Percentiles rank a stretch among this genome's conserved stretches.
Conservation (phyloP, 2,113 vertebrate species). For the Eubucco bourcierii region DNA sequence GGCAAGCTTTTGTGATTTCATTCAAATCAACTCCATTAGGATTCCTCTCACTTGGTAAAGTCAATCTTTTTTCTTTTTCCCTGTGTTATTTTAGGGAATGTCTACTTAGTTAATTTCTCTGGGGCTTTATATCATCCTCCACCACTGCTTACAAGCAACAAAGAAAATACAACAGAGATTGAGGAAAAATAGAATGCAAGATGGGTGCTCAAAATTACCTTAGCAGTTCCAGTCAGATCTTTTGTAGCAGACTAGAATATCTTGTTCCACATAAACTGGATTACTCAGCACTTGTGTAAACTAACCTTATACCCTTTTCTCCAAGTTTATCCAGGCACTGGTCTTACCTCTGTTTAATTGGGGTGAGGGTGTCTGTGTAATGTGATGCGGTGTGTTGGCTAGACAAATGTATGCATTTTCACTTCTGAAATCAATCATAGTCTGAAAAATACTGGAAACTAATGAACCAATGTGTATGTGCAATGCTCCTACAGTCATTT, state of each 20-base stretch:
- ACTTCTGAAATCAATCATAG: constrained; percentile 48
- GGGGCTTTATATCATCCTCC: background rate
- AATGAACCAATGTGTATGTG: background rate
- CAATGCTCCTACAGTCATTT: background rate
- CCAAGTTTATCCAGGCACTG: constrained; percentile 12
- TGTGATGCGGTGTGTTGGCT: constrained; percentile 11
- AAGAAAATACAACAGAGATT: background rate
- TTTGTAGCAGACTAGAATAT: background rate
- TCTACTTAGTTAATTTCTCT: constrained; percentile 1
- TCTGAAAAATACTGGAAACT: constrained; percentile 26
- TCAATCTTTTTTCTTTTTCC: background rate
- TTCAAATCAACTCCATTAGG: background rate
- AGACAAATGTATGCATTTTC: constrained; percentile 50
- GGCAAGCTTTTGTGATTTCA: background rate
- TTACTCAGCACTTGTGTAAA: constrained; percentile 34
- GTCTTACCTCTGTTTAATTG: constrained; percentile 24
- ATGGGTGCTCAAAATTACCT: background rate
- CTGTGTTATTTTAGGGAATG: background rate
- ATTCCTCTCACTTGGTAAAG: background rate
- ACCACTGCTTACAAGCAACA: background rate
- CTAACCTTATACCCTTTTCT: constrained; percentile 29
- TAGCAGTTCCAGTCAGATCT: background rate
- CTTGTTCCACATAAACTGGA: constrained; percentile 7
- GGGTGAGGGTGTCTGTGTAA: constrained; percentile 8
- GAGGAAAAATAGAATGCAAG: background rate